Base-by-base conservation (phyloP, 2,113 vertebrate genomes). In the Plecotus auritus region DNA sequence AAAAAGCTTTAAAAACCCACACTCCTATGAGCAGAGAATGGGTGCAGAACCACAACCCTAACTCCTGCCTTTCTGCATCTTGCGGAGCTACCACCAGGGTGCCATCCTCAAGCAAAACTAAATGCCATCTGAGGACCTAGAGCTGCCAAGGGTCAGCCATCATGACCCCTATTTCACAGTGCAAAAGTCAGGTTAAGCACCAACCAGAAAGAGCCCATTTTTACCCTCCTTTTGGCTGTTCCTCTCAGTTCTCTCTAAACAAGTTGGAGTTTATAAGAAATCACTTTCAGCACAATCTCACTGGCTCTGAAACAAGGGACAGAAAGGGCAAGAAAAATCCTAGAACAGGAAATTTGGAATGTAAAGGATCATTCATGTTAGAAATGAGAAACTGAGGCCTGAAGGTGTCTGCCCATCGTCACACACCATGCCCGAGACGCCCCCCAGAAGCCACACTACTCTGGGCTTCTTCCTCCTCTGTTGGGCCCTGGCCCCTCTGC, bases 141-240 rank as follows among this genome's bases (percentile, higher is more conserved):
- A 54, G 35, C 69, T 64, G 42, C 85, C 64, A 32, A 76, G 76
- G 86, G 80, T 70, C 70, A 89, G 74, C 32, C 76, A 56, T 20
- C 28, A 23, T 9, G 67, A 89, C 61, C 54, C 61, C 2, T 17
- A 56, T 88, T 81, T 73, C 67, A 89, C 28, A 37, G n/a, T 74
- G 20, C 76, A 93, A 94, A 96, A 87, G 87, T 85, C 35, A 13
- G 83, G 87, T 85, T 64, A 90, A 45, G 35, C 37, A 91, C n/a
- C 3, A 26, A 64, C 59, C 45, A 14, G 37, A 84, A 87, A 78
- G 26, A 69, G 72, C 20, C 72, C 66, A 35, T 64, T 69, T 56
- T 47, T 37, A 40, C 40, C 16, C 26, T 74, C 70, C 42, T 64
- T 92, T 61, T 37, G 61, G 9, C 23, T 73, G 30, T 74, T 85